Percentiles rank a stretch among this genome's conserved stretches.
phyloP scores from a whole-genome alignment of 2,888 invertebrate species.

The Lasioglossum oenotherae region DNA sequence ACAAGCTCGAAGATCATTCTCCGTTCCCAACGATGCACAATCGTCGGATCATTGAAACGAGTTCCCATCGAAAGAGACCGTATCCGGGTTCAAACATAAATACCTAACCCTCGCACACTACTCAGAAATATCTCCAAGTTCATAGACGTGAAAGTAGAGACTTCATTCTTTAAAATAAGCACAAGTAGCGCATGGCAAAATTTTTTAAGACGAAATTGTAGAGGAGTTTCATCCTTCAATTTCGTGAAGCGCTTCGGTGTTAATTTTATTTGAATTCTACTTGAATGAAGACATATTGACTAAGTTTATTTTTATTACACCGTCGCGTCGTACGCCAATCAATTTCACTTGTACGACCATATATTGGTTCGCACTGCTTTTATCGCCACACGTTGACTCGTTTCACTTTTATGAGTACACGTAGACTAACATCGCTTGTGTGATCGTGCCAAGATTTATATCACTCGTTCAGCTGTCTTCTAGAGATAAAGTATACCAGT shows the following conservation, averaged over 20 bases:
- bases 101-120: background rate
- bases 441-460: background rate
- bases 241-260: too few species aligned
- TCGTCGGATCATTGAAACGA: background rate
- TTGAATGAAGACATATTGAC: background rate
- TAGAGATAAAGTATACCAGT: background rate
- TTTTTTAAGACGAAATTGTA: background rate
- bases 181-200: too few species aligned
- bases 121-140: background rate
- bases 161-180: background rate
- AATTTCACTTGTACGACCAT: background rate
- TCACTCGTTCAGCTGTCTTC: background rate
- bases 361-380: background rate
- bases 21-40: background rate
- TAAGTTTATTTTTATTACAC: background rate
- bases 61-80: background rate
- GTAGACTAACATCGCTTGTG: background rate
- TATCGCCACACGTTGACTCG: background rate
- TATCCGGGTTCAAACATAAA: background rate
- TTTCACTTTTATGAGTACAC: background rate
- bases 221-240: background rate
- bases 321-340: background rate
- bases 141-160: background rate
- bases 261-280: background rate
- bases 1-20: slow-evolving; percentile 20